These are phyloP conservation scores for Rhinolophus sinicus DNA, from an alignment of 2,113 vertebrate species.

Conservation along the genomic window DNA sequence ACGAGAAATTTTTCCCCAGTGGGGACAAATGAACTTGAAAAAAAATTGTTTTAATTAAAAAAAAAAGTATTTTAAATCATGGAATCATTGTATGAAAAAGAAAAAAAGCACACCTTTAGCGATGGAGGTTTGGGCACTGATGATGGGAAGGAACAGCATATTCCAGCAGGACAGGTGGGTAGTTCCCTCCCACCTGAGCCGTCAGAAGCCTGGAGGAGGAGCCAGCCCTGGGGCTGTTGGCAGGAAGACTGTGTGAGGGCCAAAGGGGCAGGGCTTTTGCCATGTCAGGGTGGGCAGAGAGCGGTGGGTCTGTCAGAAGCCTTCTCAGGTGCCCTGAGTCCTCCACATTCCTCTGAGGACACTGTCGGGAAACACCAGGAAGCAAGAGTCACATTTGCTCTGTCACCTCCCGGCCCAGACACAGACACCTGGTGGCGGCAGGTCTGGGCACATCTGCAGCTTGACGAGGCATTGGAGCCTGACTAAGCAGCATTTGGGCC, in stretches of 20 bases:
- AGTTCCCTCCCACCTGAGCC: conserved; percentile 24
- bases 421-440: conserved; percentile 74
- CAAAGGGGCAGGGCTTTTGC: not conserved
- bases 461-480: conserved; percentile 53
- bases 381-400: conserved; percentile 56
- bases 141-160: not conserved
- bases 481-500: conserved; percentile 74
- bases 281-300: not conserved
- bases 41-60: not conserved
- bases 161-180: not conserved
- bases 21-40: conserved; percentile 12
- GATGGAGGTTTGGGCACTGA: not conserved
- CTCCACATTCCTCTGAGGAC: conserved; percentile 54
- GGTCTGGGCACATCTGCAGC: conserved; percentile 75
- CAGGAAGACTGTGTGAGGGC: not conserved
- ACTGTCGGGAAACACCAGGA: conserved; percentile 61
- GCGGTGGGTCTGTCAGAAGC: not conserved
- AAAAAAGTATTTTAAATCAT: not conserved
- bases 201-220: not conserved
- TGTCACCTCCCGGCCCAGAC: conserved; percentile 73
- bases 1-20: not conserved
- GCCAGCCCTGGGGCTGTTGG: not conserved
- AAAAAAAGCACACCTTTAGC: not conserved
- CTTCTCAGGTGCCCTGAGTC: conserved; percentile 14
- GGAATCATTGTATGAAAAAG: not conserved